A percentile compares a stretch with the other conserved stretches of the same genome.
Evolutionary conservation across 2,113 vertebrate genomes (phyloP).

Genomic region (Paraplagusia blochii): DNA sequence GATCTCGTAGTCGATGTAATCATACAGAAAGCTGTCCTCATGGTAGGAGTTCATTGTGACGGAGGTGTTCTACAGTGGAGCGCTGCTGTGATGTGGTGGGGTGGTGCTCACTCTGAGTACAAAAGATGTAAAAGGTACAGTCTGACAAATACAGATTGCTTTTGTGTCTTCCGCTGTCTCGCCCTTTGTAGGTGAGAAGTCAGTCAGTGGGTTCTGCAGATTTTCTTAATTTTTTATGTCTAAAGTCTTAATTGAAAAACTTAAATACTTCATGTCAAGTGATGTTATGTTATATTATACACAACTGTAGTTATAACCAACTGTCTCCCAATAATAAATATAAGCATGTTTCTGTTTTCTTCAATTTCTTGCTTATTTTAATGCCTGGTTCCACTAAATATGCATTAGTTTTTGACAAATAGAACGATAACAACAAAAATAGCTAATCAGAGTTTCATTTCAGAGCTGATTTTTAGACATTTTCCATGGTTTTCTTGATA

Average conservation of each 20-base stretch:
- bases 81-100: constrained; percentile 11
- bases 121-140: not conserved
- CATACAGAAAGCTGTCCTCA: rapidly evolving
- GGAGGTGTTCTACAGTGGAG: constrained; percentile 18
- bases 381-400: too few species aligned
- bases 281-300: too few species aligned
- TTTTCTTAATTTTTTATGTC: not conserved
- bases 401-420: too few species aligned
- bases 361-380: too few species aligned
- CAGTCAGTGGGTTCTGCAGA: not conserved
- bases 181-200: not conserved
- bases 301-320: too few species aligned
- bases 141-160: constrained; percentile 56
- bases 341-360: too few species aligned
- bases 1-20: not conserved
- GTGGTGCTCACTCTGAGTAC: constrained; percentile 22
- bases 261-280: too few species aligned
- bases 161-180: constrained; percentile 64
- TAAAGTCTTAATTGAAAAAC: not conserved
- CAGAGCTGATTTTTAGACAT: too few species aligned
- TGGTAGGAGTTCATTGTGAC: constrained; percentile 31
- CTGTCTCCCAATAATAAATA: too few species aligned
- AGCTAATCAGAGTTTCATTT: too few species aligned
- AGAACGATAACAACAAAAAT: too few species aligned
- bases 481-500: too few species aligned